A percentile compares a stretch with the other conserved stretches of the same genome.
phyloP scores from a whole-genome alignment of 2,888 invertebrate genomes.

The Carpatolechia fugitivella region DNA sequence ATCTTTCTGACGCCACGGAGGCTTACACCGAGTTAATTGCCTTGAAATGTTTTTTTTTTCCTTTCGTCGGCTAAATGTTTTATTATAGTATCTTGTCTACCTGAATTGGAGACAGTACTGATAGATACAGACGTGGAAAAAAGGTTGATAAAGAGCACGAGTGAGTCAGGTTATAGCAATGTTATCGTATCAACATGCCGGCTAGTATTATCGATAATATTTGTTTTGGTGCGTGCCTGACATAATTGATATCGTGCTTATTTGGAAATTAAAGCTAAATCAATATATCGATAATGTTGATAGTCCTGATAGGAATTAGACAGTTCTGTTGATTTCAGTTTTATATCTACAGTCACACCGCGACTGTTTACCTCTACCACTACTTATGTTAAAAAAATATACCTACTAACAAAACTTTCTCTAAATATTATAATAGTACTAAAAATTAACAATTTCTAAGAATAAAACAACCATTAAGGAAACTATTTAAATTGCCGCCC shows the following conservation, averaged over 20 bases:
- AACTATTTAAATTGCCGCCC: constrained; percentile 3
- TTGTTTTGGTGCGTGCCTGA: constrained; percentile 41
- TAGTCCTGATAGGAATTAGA: neutral
- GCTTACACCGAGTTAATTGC: constrained; percentile 73
- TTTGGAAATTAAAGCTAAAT: constrained; percentile 18
- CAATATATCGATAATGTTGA: constrained; percentile 6
- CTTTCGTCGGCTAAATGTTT: constrained; percentile 61
- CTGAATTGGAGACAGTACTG: constrained; percentile 68
- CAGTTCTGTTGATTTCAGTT: neutral
- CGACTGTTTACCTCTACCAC: too few relatives aligned
- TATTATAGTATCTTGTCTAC: constrained; percentile 69
- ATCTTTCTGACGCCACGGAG: constrained; percentile 74
- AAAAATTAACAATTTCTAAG: neutral
- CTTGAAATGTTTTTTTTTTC: constrained; percentile 62
- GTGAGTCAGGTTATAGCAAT: constrained; percentile 52
- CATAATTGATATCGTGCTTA: constrained; percentile 20
- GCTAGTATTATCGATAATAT: constrained; percentile 49
- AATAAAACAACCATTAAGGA: neutral
- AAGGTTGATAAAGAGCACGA: constrained; percentile 39
- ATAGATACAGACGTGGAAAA: constrained; percentile 49
- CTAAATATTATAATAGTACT: neutral
- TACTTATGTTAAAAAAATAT: too few relatives aligned
- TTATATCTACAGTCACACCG: neutral
- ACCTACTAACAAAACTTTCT: too few relatives aligned
- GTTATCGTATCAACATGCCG: constrained; percentile 52